Percentiles rank a stretch among this genome's conserved stretches.
phyloP scores from a whole-genome alignment of 2,888 invertebrate genomes.

The Trissoscelio sp. region DNA sequence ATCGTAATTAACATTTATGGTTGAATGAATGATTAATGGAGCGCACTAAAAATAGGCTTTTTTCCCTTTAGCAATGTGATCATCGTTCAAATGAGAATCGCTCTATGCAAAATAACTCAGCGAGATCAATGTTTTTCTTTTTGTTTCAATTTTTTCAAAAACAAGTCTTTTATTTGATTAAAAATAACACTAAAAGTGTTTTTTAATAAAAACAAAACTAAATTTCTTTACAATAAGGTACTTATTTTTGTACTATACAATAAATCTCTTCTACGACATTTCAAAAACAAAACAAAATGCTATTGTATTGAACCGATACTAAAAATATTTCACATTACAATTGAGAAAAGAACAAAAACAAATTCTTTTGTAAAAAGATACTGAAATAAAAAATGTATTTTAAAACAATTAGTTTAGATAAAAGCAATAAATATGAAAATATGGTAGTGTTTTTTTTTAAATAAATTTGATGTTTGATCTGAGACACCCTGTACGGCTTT shows the following conservation, averaged over 20 bases:
- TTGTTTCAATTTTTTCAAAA: too few species aligned
- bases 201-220: too few species aligned
- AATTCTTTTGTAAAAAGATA: too few species aligned
- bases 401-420: not conserved
- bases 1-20: not conserved
- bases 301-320: not conserved
- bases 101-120: not conserved
- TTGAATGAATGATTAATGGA: not conserved
- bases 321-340: not conserved
- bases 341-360: not conserved
- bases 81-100: not conserved
- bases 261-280: not conserved
- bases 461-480: not conserved
- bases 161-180: too few species aligned
- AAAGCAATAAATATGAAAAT: not conserved
- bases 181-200: too few species aligned
- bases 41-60: not conserved
- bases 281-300: not conserved
- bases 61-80: not conserved
- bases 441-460: too few species aligned
- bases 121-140: constrained; percentile 4
- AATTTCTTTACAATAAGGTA: too few species aligned
- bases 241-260: too few species aligned
- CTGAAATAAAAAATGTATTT: too few species aligned
- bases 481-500: not conserved